A percentile compares a stretch with the other conserved stretches of the same genome.
These are phyloP conservation scores for Tiphia femorata DNA, from an alignment of 2,888 invertebrate species.

Conservation along the genomic window DNA sequence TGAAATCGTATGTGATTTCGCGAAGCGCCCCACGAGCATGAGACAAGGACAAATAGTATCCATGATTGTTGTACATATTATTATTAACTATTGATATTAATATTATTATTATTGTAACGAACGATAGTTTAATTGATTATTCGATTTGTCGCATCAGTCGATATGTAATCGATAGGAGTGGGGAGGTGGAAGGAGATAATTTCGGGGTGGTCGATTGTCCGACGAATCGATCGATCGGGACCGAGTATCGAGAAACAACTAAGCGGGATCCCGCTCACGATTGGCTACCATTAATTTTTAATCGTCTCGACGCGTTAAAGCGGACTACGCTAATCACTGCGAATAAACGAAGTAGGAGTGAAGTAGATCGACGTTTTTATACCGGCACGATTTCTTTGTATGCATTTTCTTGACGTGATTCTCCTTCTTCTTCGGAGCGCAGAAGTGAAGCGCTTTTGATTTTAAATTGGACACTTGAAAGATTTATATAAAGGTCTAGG, in stretches of 20 bases:
- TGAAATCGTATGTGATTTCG: conserved; percentile 36
- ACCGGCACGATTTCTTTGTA: too few relatives aligned
- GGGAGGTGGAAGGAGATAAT: conserved; percentile 6
- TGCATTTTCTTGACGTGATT: too few relatives aligned
- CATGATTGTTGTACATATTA: conserved; percentile 65
- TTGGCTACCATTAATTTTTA: conserved; percentile 6
- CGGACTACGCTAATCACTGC: neutral
- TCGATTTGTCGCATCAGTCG: conserved; percentile 59
- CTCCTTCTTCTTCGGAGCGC: too few relatives aligned
- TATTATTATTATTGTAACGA: conserved; percentile 62
- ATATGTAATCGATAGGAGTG: conserved; percentile 50
- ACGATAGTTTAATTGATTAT: conserved; percentile 64
- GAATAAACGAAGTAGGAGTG: conserved; percentile 1
- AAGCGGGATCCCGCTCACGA: neutral
- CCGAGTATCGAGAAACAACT: neutral
- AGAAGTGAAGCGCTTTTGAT: too few relatives aligned
- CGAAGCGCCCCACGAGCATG: conserved; percentile 55
- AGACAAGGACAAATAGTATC: conserved; percentile 39
- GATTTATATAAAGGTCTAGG: too few relatives aligned
- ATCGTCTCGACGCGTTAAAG: neutral
- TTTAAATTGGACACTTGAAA: too few relatives aligned
- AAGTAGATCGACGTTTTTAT: too few relatives aligned
- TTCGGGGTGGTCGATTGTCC: neutral
- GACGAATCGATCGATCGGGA: conserved; percentile 28
- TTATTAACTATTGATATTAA: conserved; percentile 62